These are phyloP conservation scores for Linepithema humile DNA, from an alignment of 1,140 invertebrate species.

Conservation along the genomic window DNA sequence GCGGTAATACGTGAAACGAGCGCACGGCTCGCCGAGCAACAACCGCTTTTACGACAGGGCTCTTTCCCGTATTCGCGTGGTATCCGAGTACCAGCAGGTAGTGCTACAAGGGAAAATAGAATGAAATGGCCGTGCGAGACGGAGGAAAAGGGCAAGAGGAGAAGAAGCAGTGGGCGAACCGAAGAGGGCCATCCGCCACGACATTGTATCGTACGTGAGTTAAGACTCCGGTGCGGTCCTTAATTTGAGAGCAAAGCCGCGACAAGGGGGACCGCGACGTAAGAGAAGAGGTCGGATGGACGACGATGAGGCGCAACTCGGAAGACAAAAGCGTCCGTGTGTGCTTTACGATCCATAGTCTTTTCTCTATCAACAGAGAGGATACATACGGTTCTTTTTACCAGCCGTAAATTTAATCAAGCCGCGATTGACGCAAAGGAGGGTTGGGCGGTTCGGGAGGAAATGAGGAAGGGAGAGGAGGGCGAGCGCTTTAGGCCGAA, in stretches of 20 bases:
- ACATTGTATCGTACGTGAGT: constrained; percentile 37
- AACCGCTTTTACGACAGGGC: constrained; percentile 65
- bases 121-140: background rate
- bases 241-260: constrained; percentile 50
- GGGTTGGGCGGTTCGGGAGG: background rate
- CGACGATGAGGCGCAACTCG: background rate
- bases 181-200: constrained; percentile 9
- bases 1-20: constrained; percentile 55
- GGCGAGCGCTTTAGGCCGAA: constrained; percentile 51
- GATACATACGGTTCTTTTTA: constrained; percentile 52
- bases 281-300: background rate
- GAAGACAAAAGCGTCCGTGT: constrained; percentile 34
- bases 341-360: constrained; percentile 54
- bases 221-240: constrained; percentile 47
- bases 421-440: constrained; percentile 70
- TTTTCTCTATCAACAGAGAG: constrained; percentile 13
- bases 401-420: constrained; percentile 72
- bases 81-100: constrained; percentile 45
- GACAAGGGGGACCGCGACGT: background rate
- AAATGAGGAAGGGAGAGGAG: background rate
- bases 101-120: constrained; percentile 57
- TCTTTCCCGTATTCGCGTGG: constrained; percentile 35
- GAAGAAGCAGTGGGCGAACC: background rate
- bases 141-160: background rate
- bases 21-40: constrained; percentile 51